Base-by-base conservation (phyloP, 2,797 vertebrate species). In the Acanthurus lineatus region DNA sequence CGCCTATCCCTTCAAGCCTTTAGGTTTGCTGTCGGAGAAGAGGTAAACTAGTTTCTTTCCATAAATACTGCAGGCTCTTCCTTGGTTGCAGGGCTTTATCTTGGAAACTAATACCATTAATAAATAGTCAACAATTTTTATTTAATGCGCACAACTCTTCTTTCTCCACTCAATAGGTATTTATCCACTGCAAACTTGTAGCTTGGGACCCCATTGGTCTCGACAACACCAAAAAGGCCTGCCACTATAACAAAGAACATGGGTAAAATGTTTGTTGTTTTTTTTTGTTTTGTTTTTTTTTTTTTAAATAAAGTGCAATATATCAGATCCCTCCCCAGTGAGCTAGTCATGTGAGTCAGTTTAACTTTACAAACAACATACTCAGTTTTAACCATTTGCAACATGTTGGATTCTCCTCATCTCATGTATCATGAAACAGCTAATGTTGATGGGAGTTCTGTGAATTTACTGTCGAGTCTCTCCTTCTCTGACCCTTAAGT, bases 101-200 rank as follows among this genome's bases (percentile, higher is more conserved):
- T 11, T 56, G 16, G 7, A 45, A 45, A 38, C 10, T 2, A 42
- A 15, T n/a, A 12, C 32, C 11, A 3, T 52, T 6, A 58, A 1
- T n/a, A 42, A 68, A 14, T 51, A 15, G 3, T 47, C 10, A 15
- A 32, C 28, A 32, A 32, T 32, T 32, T 25, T 25, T 25, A 25
- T 25, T 25, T 25, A 2, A 25, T 25, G 32, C 32, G 32, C 7
- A 35, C 32, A 35, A 4, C 2, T 59, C 0, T 17, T 9, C 38
- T 40, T 1, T 28, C 8, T 35, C 0, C 1, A 4, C 32, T 32
- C 16, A 2, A 58, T 86, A 97, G 97, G 87, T 97, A 11, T 97
- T 93, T 0, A 78, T 97, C 53, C 96, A 96, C 83, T 97, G 96
- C 75, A 90, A 89, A 53, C 79, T 97, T 76, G 16, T 84, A 0